These are phyloP conservation scores for Pseudomyrmex flavicornis DNA, from an alignment of 1,140 invertebrate species.

Conservation along the genomic window DNA sequence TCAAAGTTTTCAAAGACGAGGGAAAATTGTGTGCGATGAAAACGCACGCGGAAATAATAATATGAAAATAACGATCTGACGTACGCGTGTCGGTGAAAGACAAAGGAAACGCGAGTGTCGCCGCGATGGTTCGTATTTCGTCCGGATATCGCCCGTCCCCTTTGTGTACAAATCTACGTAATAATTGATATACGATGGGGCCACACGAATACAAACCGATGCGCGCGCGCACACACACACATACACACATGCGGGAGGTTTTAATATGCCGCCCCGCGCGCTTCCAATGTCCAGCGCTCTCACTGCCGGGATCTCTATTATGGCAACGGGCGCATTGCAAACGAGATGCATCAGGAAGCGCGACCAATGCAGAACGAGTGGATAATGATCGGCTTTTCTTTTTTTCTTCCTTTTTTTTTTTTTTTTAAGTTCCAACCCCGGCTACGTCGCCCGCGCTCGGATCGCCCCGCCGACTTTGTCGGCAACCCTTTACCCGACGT, in stretches of 20 bases:
- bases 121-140: constrained; percentile 54
- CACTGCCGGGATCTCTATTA: constrained; percentile 68
- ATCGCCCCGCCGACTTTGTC: constrained; percentile 62
- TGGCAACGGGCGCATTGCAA: constrained; percentile 57
- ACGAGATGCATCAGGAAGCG: constrained; percentile 73
- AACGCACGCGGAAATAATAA: too few species aligned
- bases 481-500: constrained; percentile 62
- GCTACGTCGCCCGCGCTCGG: constrained; percentile 34
- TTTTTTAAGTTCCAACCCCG: constrained; percentile 63
- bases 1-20: too few species aligned
- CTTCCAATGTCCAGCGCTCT: constrained; percentile 63
- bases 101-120: constrained; percentile 1
- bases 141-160: constrained; percentile 30
- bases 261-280: constrained; percentile 64
- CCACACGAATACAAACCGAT: constrained; percentile 14
- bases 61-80: too few species aligned
- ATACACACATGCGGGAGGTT: constrained; percentile 29
- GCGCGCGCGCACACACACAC: neutral
- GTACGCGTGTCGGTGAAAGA: neutral
- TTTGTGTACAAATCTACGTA: constrained; percentile 72
- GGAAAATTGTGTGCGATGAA: too few species aligned
- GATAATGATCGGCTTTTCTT: constrained; percentile 72
- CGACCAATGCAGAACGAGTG: constrained; percentile 73
- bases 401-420: constrained; percentile 41
- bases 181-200: constrained; percentile 73